These are phyloP conservation scores for Vultur gryphus DNA, from an alignment of 2,797 vertebrate species.

Conservation along the genomic window DNA sequence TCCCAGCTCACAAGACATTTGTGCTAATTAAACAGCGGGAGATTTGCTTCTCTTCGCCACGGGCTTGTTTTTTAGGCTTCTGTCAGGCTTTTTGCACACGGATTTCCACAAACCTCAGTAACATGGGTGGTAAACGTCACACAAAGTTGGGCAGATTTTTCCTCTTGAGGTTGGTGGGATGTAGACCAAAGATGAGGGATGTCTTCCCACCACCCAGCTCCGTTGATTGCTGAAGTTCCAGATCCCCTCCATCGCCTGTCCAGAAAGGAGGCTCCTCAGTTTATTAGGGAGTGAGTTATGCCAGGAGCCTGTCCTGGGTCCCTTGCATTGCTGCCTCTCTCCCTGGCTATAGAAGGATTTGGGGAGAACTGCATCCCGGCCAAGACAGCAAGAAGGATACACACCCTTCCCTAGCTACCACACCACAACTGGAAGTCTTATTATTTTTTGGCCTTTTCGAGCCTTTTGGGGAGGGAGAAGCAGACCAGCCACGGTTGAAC, in stretches of 20 bases:
- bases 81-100: neutral
- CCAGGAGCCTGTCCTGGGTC: neutral
- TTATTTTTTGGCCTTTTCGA: neutral
- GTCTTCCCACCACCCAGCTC: neutral
- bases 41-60: neutral
- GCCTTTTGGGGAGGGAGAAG: neutral
- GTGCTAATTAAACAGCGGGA: slow-evolving; percentile 31
- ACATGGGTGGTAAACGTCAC: neutral
- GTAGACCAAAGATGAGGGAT: neutral
- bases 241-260: neutral
- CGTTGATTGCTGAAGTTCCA: neutral
- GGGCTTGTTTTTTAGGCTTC: neutral
- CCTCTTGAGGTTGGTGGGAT: rapidly evolving
- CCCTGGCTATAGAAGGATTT: neutral
- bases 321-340: neutral
- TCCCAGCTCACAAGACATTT: neutral
- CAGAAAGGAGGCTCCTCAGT: neutral
- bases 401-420: neutral
- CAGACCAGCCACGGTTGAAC: neutral
- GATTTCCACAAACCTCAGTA: neutral
- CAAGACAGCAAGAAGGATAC: rapidly evolving
- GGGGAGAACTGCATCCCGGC: neutral
- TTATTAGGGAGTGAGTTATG: neutral
- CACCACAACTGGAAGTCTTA: neutral
- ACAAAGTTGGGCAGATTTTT: neutral